Evolutionary conservation across 2,113 vertebrate genomes (phyloP), one percentile per base, ranked within the genome.

Genomic region (Gulo gulo): DNA sequence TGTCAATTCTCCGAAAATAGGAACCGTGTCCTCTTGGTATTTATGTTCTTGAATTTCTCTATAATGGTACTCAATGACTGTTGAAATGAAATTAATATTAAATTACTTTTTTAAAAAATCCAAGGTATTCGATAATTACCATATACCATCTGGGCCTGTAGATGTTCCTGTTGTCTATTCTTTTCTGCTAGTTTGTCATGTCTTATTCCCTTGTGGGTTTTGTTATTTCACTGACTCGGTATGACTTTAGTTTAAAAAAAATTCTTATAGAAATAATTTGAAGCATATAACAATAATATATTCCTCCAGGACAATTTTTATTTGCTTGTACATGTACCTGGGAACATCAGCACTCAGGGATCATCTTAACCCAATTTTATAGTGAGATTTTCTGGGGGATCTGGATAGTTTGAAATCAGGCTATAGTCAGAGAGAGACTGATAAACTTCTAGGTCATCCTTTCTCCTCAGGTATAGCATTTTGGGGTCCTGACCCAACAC

Each of bases 71-170:
- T 29, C 36, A 63, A 16, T 36, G 61, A 24, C 7, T 50, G 2
- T 65, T 93, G n/a, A 88, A 82, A 88, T 81, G 24, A 83, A 92
- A 45, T 84, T 78, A 63, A 55, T 57, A 85, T 92, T 94, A 52
- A 94, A 42, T 78, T 59, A 1, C 21, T 92, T 45, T 61, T 13
- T 0, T 2, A 1, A 76, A 76, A 76, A 45, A 76, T 45, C 42
- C 57, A 57, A 67, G 34, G 18, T 79, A 45, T 63, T 50, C 85
- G 21, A 69, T 59, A n/a, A 94, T 52, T 39, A 16, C 16, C 47
- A 52, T 2, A 16, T 2, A 1, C 18, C 31, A 21, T 39, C 26
- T 57, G 26, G 50, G 4, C 6, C n/a, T 59, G 36, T 67, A 45
- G 15, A 12, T 79, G 5, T 10, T 50, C 5, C 26, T 29, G 0